Evolutionary conservation across 2,888 invertebrate species (phyloP).

Genomic region (Platerodrilus igneus): DNA sequence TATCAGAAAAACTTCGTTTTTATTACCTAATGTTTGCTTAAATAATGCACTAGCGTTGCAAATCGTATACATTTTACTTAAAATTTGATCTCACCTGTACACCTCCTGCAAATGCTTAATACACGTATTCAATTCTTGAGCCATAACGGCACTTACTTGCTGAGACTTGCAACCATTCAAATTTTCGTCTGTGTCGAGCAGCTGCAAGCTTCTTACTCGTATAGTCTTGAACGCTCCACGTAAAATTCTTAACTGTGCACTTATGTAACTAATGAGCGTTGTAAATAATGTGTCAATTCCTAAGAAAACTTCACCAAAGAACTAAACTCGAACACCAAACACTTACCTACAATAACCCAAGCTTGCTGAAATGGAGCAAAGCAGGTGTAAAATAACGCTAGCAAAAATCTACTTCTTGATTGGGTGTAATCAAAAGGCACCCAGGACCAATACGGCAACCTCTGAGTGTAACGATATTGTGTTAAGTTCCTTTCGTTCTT

Average conservation of each 20-base stretch:
- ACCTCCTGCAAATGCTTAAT: constrained; percentile 31
- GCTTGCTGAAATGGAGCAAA: constrained; percentile 23
- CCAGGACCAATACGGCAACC: constrained; percentile 27
- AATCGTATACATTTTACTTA: too few species aligned
- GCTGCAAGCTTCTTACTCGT: constrained; percentile 27
- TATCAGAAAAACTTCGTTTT: too few species aligned
- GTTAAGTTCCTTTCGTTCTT: constrained; percentile 12
- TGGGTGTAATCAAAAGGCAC: constrained; percentile 23
- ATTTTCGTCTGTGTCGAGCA: constrained; percentile 16
- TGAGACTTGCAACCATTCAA: constrained; percentile 17
- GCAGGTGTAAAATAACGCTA: constrained; percentile 23
- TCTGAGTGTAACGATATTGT: constrained; percentile 25
- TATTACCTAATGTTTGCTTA: too few species aligned
- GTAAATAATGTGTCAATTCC: constrained; percentile 34
- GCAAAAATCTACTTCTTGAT: constrained; percentile 15
- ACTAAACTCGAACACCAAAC: not conserved
- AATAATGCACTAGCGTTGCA: too few species aligned
- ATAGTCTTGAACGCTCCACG: constrained; percentile 33
- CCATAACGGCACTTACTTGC: constrained; percentile 27
- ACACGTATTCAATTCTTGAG: constrained; percentile 29
- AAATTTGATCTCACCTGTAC: constrained; percentile 29
- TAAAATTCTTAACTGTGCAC: constrained; percentile 31
- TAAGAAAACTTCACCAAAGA: constrained; percentile 16
- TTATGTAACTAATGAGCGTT: constrained; percentile 29
- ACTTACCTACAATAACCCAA: constrained; percentile 24